Percentiles rank a stretch among this genome's conserved stretches.
Evolutionary conservation across 2,113 vertebrate species (phyloP).

Genomic region (Muscicapa adusta): DNA sequence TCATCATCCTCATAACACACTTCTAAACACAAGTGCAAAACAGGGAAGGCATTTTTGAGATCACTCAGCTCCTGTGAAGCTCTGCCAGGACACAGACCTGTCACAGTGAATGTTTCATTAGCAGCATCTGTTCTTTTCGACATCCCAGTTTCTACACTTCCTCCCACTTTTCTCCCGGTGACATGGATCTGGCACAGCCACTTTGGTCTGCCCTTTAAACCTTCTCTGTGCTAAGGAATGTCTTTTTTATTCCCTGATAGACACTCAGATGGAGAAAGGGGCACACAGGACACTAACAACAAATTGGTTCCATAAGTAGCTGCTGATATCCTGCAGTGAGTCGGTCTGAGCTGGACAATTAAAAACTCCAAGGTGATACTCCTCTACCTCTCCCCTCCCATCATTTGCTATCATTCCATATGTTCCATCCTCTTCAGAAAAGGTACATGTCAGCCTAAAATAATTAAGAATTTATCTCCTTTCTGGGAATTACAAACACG

Average conservation of each 20-base stretch:
- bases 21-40: background rate
- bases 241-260: background rate
- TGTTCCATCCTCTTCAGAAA: background rate
- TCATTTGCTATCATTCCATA: background rate
- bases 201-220: conserved; percentile 10
- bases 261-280: background rate
- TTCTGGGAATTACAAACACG: background rate
- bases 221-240: background rate
- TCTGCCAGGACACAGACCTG: background rate
- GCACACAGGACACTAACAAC: background rate
- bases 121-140: conserved; percentile 4
- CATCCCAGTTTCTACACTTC: background rate
- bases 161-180: background rate
- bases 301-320: conserved; percentile 16
- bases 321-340: background rate
- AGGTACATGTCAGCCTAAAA: background rate
- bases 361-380: background rate
- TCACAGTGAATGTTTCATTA: background rate
- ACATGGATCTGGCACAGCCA: background rate
- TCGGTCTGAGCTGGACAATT: background rate
- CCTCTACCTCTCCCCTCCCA: background rate
- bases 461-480: background rate
- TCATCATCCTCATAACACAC: background rate
- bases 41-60: background rate
- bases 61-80: background rate